Evolutionary conservation across 2,113 vertebrate species (phyloP), one percentile per base, ranked within the genome.

Genomic region (Phyllostomus discolor): DNA sequence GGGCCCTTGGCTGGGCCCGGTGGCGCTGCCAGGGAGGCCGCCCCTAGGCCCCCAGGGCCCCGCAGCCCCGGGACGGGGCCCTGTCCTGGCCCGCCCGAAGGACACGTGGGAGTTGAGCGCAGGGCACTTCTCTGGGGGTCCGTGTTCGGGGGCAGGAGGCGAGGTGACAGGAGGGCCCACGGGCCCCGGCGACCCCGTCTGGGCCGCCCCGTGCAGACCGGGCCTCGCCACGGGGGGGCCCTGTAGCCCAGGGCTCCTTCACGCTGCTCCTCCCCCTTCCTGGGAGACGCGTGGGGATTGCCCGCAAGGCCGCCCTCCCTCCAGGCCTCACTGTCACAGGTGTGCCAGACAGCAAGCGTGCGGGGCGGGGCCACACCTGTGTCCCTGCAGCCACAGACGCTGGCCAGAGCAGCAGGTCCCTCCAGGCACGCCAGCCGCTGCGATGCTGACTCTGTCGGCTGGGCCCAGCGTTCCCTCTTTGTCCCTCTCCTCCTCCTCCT

Each of bases 391-490:
- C 46, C 16, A 0, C 7, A 16, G 26, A 38, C 2, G 2, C n/a
- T 22, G 12, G 24, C 22, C 38, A 12, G 48, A 80, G 41, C 24
- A 16, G 6, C 31, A 0, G 3, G 1, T 0, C 78, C 54, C 41
- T 10, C 1, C 46, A 10, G 31, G 2, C 35, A 4, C 33, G 38
- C 8, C 50, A 19, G 35, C 38, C 9, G 1, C 35, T 41, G 28
- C 20, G 20, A 31, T 26, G 10, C 50, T 7, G 10, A 16, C 26
- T 9, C 12, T n/a, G 69, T 88, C 9, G 20, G 59, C 85, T 62
- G 2, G 28, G 4, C 10, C 48, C 22, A n/a, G 3, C 57, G 35
- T 26, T 5, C 5, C 1, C 0, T 19, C 43, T 11, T 17, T 5
- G 4, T 52, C 33, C 28, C 16, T 7, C 16, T n/a, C 28, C 16